Conservation (phyloP, 2,113 vertebrate genomes). For the Ceyx cyanopectus region DNA sequence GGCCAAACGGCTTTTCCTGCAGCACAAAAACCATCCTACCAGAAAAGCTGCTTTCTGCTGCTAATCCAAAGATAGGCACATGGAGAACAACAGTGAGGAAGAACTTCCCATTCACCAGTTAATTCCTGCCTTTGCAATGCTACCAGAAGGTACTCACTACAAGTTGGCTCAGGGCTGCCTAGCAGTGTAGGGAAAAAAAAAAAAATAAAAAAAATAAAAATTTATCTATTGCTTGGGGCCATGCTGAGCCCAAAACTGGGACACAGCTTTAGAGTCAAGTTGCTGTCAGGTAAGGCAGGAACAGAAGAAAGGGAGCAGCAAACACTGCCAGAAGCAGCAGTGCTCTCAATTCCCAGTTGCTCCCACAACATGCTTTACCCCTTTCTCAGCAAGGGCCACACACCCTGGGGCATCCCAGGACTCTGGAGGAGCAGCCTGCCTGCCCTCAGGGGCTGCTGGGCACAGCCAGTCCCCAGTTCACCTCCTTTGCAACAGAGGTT, state of each 20-base stretch:
- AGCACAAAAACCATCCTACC: not conserved
- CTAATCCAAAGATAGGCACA: not conserved
- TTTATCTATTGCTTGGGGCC: not conserved
- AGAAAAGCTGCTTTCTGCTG: not conserved
- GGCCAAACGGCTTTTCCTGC: constrained; percentile 16
- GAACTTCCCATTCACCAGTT: not conserved
- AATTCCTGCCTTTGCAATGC: not conserved
- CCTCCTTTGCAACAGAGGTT: not conserved
- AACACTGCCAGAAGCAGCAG: not conserved
- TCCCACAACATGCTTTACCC: not conserved
- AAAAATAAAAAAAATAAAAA: too few relatives aligned
- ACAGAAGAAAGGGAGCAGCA: not conserved
- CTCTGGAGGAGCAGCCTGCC: not conserved
- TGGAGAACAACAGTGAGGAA: not conserved
- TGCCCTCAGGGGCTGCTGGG: not conserved
- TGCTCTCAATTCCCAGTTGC: not conserved
- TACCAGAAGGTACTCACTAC: not conserved
- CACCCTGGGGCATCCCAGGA: not conserved
- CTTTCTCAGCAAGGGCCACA: not conserved
- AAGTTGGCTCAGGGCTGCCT: not conserved
- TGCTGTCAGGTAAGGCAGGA: not conserved
- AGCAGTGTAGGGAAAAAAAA: not conserved
- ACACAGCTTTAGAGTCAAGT: not conserved
- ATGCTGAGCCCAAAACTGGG: not conserved
- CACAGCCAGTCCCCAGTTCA: not conserved